phyloP scores from a whole-genome alignment of 2,113 vertebrate species.

The Suricata suricatta region DNA sequence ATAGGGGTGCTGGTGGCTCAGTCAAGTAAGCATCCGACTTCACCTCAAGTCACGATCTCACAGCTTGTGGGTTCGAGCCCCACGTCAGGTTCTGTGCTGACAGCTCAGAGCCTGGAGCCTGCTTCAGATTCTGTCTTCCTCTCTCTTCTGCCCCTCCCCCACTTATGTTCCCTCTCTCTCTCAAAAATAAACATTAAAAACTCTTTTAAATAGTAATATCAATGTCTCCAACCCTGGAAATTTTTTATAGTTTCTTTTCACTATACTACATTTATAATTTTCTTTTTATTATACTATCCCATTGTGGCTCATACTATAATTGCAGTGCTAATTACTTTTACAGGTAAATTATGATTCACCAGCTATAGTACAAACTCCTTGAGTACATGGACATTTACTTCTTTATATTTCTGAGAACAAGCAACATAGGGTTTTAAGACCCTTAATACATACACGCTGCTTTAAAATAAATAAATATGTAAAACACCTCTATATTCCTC shows the following conservation, averaged over 20 bases:
- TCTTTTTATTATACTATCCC: background rate
- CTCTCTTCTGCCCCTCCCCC: too few species aligned
- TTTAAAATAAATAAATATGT: background rate
- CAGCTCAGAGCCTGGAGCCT: too few species aligned
- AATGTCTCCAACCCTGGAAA: background rate
- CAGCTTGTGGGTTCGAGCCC: too few species aligned
- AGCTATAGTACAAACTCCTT: background rate
- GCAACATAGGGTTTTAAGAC: background rate
- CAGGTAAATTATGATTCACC: background rate
- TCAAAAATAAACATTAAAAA: too few species aligned
- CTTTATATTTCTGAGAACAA: background rate
- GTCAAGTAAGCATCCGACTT: too few species aligned
- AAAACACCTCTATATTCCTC: background rate
- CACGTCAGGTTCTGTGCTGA: too few species aligned
- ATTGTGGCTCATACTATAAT: background rate
- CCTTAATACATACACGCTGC: background rate
- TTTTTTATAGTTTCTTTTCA: background rate
- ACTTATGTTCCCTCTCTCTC: too few species aligned
- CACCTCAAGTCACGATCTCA: too few species aligned
- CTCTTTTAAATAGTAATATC: background rate
- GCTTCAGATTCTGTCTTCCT: too few species aligned
- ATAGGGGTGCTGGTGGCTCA: too few species aligned
- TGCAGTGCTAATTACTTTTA: background rate
- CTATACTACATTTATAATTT: background rate
- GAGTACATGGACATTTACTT: background rate